Base-by-base conservation (phyloP, 2,113 vertebrate species). In the Mustelus asterias region DNA sequence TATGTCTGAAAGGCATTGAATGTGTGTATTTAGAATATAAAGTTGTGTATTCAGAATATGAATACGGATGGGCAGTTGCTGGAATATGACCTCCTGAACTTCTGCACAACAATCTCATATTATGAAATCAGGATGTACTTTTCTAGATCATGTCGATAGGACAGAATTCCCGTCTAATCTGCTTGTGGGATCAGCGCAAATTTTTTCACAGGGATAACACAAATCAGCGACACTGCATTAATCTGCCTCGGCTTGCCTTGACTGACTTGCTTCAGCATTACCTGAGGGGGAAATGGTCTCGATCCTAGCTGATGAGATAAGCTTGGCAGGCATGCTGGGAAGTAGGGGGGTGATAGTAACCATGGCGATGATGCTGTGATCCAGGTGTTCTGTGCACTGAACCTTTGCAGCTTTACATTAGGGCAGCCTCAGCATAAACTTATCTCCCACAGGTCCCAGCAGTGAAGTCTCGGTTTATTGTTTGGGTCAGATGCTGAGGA, bases 331-430 rank as follows among this genome's bases (percentile, higher is more conserved):
- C 96, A 78, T 96, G 97, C 96, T 96, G 96, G 97, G 96, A 96
- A 97, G 97, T 93, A 96, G 54, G 96, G 94, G 96, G 44, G 96
- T 29, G 96, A 97, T 97, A 97, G 97, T 96, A 96, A 96, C 96
- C 96, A 96, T 97, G 97, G 96, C 97, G 97, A 97, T 96, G 96
- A 96, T 97, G 97, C 97, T 97, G 97, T 97, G 96, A 97, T 96
- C 26, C 26, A 96, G 96, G 65, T 86, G 22, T 96, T 96, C 96
- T 93, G 95, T 96, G 83, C 95, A 96, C 95, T 96, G 96, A 96
- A 85, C 95, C 96, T 72, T 95, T 54, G 63, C 88, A 92, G 96
- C 76, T 95, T 96, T 96, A 72, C 96, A 96, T 95, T 76, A 96
- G 95, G 96, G 89, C 95, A 96, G 96, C 58, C 90, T 88, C 63